Evolutionary conservation across 2,797 vertebrate species (phyloP).

Genomic region (Clarias fuscus): DNA sequence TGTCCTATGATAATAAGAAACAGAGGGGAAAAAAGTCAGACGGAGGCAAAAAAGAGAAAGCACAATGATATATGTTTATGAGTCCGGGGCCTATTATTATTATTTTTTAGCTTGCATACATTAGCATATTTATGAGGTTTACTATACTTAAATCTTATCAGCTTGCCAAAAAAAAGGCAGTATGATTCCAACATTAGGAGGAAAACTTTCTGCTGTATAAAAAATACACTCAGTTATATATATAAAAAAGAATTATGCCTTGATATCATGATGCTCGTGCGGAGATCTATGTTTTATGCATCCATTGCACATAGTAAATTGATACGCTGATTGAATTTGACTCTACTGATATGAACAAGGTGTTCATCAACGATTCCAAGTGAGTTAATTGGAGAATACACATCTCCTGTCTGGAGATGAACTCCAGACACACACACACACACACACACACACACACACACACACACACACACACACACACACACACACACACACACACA

Average conservation of each 20-base stretch:
- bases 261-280: constrained; percentile 51
- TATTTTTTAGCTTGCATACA: constrained; percentile 68
- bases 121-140: constrained; percentile 68
- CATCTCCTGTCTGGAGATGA: constrained; percentile 18
- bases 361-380: constrained; percentile 62
- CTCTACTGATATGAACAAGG: constrained; percentile 70
- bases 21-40: constrained; percentile 63
- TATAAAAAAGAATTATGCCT: constrained; percentile 3
- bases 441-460: neutral
- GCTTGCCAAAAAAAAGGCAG: constrained; percentile 50
- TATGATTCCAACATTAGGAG: constrained; percentile 58
- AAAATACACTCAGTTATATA: constrained; percentile 10
- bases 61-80: constrained; percentile 60
- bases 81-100: constrained; percentile 67
- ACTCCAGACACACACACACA: constrained; percentile 20
- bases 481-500: neutral
- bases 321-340: constrained; percentile 73
- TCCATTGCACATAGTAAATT: constrained; percentile 67
- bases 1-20: constrained; percentile 76
- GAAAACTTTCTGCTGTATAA: constrained; percentile 30
- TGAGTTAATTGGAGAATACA: constrained; percentile 63
- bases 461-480: constrained; percentile 8
- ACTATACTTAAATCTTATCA: constrained; percentile 59
- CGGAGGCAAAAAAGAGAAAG: constrained; percentile 68
- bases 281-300: constrained; percentile 60